Evolutionary conservation across 2,113 vertebrate species (phyloP).

Genomic region (Rhynchopsitta pachyrhyncha): DNA sequence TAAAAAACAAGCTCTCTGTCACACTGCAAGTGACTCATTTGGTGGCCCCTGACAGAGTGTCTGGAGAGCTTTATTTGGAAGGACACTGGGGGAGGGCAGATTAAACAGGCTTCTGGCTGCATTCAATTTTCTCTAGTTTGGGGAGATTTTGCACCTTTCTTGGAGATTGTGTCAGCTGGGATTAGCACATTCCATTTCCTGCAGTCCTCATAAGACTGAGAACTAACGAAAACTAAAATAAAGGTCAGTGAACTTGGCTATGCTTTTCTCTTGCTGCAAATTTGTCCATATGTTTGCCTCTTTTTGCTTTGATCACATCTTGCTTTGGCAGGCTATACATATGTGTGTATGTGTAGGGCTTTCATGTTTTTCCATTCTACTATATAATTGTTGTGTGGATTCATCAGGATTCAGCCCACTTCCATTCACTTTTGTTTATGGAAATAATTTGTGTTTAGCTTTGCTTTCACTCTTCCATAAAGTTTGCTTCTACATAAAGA

Average conservation of each 20-base stretch:
- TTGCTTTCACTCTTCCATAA: not conserved
- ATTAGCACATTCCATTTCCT: slow-evolving; percentile 73
- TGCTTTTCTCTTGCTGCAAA: slow-evolving; percentile 39
- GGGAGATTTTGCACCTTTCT: slow-evolving; percentile 61
- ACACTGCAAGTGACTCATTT: slow-evolving; percentile 16
- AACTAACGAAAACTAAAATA: slow-evolving; percentile 73
- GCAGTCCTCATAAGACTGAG: slow-evolving; percentile 46
- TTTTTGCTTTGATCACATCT: not conserved
- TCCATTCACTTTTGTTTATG: not conserved
- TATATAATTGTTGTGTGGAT: not conserved
- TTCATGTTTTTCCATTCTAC: not conserved
- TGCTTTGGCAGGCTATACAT: not conserved
- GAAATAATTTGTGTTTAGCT: not conserved
- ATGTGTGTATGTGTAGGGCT: not conserved
- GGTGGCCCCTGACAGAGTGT: not conserved
- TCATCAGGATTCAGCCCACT: not conserved
- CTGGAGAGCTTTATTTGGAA: slow-evolving; percentile 52
- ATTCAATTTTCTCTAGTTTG: slow-evolving; percentile 55
- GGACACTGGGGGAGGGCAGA: not conserved
- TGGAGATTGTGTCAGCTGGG: slow-evolving; percentile 50
- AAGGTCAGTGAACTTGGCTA: slow-evolving; percentile 60
- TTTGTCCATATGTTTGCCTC: slow-evolving; percentile 49
- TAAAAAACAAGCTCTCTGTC: not conserved
- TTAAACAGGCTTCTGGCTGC: slow-evolving; percentile 35
- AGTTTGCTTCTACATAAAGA: not conserved